Conservation (phyloP, 2,888 invertebrate genomes). For the Taenaris catops region DNA sequence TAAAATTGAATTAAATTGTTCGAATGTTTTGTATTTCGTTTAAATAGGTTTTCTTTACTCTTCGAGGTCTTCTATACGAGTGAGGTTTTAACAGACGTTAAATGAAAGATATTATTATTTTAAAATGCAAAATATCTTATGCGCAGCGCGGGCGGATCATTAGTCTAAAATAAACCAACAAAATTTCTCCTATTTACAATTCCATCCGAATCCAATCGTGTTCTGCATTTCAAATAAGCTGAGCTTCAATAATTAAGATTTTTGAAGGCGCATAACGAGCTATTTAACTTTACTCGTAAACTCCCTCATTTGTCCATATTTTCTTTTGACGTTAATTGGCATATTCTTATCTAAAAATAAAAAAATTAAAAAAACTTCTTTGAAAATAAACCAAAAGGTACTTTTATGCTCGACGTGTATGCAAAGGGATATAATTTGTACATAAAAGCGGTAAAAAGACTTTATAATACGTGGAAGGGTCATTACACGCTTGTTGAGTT, state of each 20-base stretch:
- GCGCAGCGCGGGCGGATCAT: too few relatives aligned
- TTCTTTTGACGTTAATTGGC: conserved; percentile 26
- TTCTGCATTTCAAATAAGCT: conserved; percentile 28
- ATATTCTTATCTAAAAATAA: conserved; percentile 31
- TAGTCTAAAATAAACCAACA: conserved; percentile 22
- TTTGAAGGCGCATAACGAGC: conserved; percentile 30
- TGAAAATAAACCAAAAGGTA: conserved; percentile 45
- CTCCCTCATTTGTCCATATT: conserved; percentile 22
- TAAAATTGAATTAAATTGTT: too few relatives aligned
- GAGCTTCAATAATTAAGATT: conserved; percentile 25
- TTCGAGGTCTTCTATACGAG: too few relatives aligned
- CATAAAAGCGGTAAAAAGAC: conserved; percentile 56
- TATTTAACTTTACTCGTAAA: conserved; percentile 28
- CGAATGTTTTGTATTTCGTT: too few relatives aligned
- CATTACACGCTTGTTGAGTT: conserved; percentile 65
- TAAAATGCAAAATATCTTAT: too few relatives aligned
- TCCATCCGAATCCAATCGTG: conserved; percentile 19
- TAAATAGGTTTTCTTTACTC: too few relatives aligned
- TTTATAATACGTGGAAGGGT: conserved; percentile 64
- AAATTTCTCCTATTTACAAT: conserved; percentile 29
- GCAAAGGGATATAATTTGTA: conserved; percentile 60
- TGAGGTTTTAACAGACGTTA: too few relatives aligned
- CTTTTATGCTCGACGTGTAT: conserved; percentile 53
- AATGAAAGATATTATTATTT: too few relatives aligned
- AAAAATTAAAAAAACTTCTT: too few relatives aligned